Evolutionary conservation across 1,140 invertebrate genomes (phyloP).

Genomic region (Euura lappo): DNA sequence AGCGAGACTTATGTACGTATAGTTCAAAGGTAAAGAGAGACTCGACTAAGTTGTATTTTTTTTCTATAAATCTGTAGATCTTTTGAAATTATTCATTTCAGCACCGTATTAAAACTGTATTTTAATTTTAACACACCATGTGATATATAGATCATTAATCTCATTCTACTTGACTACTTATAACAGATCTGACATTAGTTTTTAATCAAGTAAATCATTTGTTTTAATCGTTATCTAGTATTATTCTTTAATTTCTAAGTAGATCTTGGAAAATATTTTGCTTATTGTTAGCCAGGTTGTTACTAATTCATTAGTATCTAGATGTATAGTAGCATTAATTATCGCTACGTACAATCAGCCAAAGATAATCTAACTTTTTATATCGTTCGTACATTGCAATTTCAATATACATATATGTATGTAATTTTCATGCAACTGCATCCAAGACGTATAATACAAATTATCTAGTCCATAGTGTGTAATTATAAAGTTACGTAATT

Average conservation of each 20-base stretch:
- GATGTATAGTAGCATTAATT: constrained; percentile 6
- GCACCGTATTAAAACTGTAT: not conserved
- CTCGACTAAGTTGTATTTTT: not conserved
- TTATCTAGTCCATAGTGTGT: not conserved
- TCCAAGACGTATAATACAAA: not conserved
- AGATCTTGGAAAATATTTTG: not conserved
- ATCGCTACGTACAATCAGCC: constrained; percentile 11
- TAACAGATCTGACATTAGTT: not conserved
- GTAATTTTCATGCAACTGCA: not conserved
- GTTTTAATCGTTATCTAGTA: not conserved
- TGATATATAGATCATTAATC: not conserved
- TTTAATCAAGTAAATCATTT: not conserved
- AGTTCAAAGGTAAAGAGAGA: not conserved
- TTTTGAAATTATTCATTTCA: not conserved
- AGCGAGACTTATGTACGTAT: not conserved
- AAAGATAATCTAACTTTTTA: constrained; percentile 10
- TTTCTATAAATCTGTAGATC: not conserved
- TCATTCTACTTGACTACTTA: not conserved
- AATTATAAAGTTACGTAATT: not conserved
- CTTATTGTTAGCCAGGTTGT: not conserved
- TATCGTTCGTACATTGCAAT: not conserved
- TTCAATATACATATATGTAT: not conserved
- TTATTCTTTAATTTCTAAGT: not conserved
- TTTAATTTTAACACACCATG: not conserved
- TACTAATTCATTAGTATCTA: not conserved